phyloP scores from a whole-genome alignment of 1,140 invertebrate genomes.

The Agrypnia vestita region DNA sequence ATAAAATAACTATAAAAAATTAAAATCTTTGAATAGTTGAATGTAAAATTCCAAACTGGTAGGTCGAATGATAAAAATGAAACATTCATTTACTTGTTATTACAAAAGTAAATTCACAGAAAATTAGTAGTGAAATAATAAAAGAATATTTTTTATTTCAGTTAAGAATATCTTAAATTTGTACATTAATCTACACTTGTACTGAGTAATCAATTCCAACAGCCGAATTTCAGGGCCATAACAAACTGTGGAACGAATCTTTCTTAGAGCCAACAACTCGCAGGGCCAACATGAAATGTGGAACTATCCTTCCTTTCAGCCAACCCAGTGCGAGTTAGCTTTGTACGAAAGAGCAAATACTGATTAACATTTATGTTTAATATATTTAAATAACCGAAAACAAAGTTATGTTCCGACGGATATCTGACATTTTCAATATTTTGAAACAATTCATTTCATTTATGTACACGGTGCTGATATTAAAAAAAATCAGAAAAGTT shows the following conservation, averaged over 20 bases:
- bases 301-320: not conserved
- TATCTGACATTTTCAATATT: too few relatives aligned
- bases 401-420: not conserved
- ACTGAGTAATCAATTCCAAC: constrained; percentile 8
- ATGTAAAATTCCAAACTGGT: not conserved
- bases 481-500: too few relatives aligned
- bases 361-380: not conserved
- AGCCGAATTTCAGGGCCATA: not conserved
- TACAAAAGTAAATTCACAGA: not conserved
- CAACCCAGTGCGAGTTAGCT: not conserved
- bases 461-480: too few relatives aligned
- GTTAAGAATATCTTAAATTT: constrained; percentile 6
- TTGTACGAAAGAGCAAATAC: constrained; percentile 23
- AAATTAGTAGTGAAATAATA: not conserved
- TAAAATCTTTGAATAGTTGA: not conserved
- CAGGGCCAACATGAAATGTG: not conserved
- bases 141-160: not conserved
- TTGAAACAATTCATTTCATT: too few relatives aligned
- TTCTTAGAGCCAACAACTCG: not conserved
- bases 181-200: constrained; percentile 33
- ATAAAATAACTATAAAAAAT: not conserved
- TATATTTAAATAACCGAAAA: constrained; percentile 2
- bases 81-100: constrained; percentile 2
- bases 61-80: not conserved
- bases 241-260: too few relatives aligned